Base-by-base conservation (phyloP, 1,140 invertebrate genomes). In the Neodiprion fabricii region DNA sequence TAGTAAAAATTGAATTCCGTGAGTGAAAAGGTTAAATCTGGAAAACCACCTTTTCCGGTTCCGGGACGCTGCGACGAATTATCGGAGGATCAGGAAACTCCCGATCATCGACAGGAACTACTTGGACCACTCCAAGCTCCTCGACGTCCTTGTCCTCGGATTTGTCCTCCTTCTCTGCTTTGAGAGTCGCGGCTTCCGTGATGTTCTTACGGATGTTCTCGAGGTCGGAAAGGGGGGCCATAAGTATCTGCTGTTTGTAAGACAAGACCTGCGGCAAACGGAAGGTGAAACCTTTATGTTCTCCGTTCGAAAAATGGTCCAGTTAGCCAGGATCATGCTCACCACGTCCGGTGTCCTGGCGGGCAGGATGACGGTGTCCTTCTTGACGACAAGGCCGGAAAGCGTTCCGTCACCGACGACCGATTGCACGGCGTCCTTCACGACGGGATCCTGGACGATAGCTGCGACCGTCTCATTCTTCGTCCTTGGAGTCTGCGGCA, bases 211-310 rank as follows among this genome's bases (percentile, higher is more conserved):
- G 53, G 8, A 81, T 76, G 48, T 81, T 79, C 8, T 81, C 77
- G 71, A 81, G 70, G n/a, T 81, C 72, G n/a, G 17, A 70, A 9
- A 40, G 53, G 0, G 84, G 84, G 49, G 83, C 79, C 4, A 80
- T 80, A 7, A 85, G 80, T 66, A 86, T 71, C 61, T 86, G 83
- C 12, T 84, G 80, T 8, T 81, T 78, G 47, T 83, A 79, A 3
- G 85, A 78, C 1, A 86, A 76, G n/a, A 86, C 78, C 85, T 86
- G 23, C 10, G 76, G 9, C 28, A 40, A 75, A 73, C 47, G 48
- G 68, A 14, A 66, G 10, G 48, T 12, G 40, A 77, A 65, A 11
- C 61, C 47, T 12, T 53, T 12, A 67, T 47, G 65, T 28, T 12
- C 40, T 7, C 68, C 48, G 8, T 21, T 75, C 1, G 68, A 76